Conservation (phyloP, 1,140 invertebrate species). For the Chlorops oryzae region DNA sequence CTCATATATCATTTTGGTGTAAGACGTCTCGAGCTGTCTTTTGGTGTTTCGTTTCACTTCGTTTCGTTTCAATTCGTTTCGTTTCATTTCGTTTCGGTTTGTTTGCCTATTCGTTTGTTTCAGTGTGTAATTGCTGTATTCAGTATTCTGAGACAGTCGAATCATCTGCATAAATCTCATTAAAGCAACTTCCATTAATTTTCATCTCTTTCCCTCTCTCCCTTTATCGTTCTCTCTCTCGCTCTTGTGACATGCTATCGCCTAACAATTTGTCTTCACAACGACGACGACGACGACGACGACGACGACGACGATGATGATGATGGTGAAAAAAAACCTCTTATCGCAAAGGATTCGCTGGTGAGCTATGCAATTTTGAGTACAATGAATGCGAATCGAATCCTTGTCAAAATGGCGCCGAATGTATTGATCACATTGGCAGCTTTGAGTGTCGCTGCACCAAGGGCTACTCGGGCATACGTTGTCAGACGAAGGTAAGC, state of each 20-base stretch:
- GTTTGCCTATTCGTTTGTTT: no score
- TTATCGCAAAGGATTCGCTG: constrained; percentile 57
- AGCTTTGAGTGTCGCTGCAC: constrained; percentile 74
- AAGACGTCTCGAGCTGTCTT: no score
- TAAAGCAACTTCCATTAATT: constrained; percentile 15
- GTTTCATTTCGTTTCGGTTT: no score
- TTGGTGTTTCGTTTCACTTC: no score
- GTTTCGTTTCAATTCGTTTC: no score
- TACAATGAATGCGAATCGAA: constrained; percentile 84
- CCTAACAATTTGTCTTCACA: no score
- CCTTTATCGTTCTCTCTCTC: background rate
- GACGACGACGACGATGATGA: no score
- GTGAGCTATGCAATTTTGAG: constrained; percentile 68
- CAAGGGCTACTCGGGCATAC: constrained; percentile 68
- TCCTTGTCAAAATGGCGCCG: constrained; percentile 78
- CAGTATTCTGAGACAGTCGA: no score
- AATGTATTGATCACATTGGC: constrained; percentile 69
- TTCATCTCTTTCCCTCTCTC: constrained; percentile 4
- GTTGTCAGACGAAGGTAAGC: constrained; percentile 61
- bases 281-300: no score
- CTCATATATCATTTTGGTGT: constrained; percentile 16
- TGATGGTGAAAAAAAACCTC: background rate
- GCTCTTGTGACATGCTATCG: background rate
- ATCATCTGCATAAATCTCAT: constrained; percentile 19
- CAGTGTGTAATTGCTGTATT: no score